Percentiles rank a stretch among this genome's conserved stretches.
Conservation (phyloP, 2,113 vertebrate species). For the Microcebus ravelobensis region DNA sequence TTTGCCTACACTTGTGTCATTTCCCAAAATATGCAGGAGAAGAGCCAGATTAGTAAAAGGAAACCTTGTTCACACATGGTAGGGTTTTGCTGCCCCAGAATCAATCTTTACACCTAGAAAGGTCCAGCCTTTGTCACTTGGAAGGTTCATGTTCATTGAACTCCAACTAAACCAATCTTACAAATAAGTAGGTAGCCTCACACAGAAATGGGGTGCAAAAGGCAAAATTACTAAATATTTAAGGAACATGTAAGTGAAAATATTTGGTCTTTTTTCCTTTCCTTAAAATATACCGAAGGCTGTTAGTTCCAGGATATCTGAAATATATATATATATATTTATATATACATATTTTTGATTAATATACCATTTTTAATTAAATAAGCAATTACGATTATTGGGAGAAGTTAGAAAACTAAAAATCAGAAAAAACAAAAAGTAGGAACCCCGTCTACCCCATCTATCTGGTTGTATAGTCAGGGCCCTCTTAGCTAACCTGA, state of each 20-base stretch:
- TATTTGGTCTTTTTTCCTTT: not conserved
- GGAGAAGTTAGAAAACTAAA: slow-evolving; percentile 23
- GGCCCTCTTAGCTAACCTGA: not conserved
- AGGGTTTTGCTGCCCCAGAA: slow-evolving; percentile 24
- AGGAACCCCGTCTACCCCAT: not conserved
- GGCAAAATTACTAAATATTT: not conserved
- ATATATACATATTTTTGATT: not conserved
- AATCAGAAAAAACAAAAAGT: not conserved
- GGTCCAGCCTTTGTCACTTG: not conserved
- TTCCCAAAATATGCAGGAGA: slow-evolving; percentile 69
- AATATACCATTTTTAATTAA: slow-evolving; percentile 23
- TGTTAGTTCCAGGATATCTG: not conserved
- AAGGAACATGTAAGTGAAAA: not conserved
- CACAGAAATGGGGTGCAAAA: not conserved
- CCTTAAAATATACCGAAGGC: not conserved
- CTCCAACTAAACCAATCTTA: not conserved
- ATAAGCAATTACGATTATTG: not conserved
- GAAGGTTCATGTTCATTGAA: slow-evolving; percentile 8
- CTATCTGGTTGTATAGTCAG: not conserved
- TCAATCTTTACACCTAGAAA: not conserved
- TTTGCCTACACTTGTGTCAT: slow-evolving; percentile 55
- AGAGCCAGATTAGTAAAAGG: slow-evolving; percentile 73
- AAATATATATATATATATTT: not conserved
- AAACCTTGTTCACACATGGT: slow-evolving; percentile 24
- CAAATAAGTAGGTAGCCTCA: not conserved